A percentile compares a stretch with the other conserved stretches of the same genome.
phyloP scores from a whole-genome alignment of 2,888 invertebrate genomes.

The Lymantria dispar region DNA sequence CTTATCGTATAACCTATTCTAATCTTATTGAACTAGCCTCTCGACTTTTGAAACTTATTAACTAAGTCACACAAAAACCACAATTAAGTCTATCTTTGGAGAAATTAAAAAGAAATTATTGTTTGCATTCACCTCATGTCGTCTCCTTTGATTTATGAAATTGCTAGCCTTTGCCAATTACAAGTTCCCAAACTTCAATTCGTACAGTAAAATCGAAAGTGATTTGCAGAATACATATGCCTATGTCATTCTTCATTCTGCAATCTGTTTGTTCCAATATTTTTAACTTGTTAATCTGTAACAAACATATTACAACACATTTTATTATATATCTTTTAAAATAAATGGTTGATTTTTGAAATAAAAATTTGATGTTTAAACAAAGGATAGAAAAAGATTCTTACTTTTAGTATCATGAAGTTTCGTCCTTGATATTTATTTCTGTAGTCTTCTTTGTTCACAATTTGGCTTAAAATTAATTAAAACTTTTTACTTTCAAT shows the following conservation, averaged over 20 bases:
- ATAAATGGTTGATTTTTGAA: too few species aligned
- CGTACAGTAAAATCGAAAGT: neutral
- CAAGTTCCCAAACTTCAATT: neutral
- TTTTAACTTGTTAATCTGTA: constrained; percentile 12
- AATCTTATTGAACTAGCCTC: constrained; percentile 1
- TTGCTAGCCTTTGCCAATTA: neutral
- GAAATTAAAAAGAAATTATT: constrained; percentile 37
- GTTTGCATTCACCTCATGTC: constrained; percentile 39
- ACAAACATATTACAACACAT: constrained; percentile 5
- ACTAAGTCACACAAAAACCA: constrained; percentile 32
- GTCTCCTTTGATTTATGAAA: constrained; percentile 11
- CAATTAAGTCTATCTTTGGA: constrained; percentile 58
- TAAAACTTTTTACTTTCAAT: constrained; percentile 50
- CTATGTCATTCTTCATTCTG: neutral
- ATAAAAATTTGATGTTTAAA: too few species aligned
- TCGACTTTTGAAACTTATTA: neutral
- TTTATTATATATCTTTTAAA: too few species aligned
- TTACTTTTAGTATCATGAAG: constrained; percentile 27
- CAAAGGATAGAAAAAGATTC: constrained; percentile 1
- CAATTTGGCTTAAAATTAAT: constrained; percentile 45
- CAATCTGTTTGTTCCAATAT: neutral
- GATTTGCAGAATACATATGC: neutral
- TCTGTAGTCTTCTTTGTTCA: constrained; percentile 30
- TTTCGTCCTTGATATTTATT: constrained; percentile 14
- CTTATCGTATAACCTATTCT: constrained; percentile 24